Percentiles rank a stretch among this genome's conserved stretches.
These are phyloP conservation scores for Acleris cristana DNA, from an alignment of 2,888 invertebrate genomes.

Conservation along the genomic window DNA sequence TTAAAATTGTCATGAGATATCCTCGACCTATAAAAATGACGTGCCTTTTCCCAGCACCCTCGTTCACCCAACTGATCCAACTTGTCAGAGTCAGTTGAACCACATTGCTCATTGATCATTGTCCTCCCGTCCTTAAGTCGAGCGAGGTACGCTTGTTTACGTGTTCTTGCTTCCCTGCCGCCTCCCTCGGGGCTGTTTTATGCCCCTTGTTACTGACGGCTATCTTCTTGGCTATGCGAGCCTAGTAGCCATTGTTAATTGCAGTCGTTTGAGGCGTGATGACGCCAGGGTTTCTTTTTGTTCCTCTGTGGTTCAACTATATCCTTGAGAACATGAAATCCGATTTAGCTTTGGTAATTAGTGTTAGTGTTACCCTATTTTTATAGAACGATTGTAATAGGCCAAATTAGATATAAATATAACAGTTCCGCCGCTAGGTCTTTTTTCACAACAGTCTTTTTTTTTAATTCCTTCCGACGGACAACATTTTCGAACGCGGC, in stretches of 20 bases:
- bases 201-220: conserved; percentile 52
- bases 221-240: conserved; percentile 46
- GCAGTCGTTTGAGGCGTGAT: conserved; percentile 52
- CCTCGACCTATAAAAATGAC: neutral
- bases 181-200: conserved; percentile 49
- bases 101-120: conserved; percentile 28
- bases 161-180: conserved; percentile 31
- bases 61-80: conserved; percentile 15
- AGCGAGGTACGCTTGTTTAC: conserved; percentile 32
- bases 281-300: conserved; percentile 41
- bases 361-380: no score
- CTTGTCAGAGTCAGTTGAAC: conserved; percentile 31
- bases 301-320: no score
- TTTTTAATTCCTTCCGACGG: no score
- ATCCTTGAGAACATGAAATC: neutral
- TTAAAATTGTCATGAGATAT: neutral
- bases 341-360: conserved; percentile 9
- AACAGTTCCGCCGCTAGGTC: no score
- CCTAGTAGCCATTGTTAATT: conserved; percentile 48
- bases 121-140: conserved; percentile 25
- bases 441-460: no score
- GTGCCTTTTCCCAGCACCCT: conserved; percentile 5
- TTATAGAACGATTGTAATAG: no score
- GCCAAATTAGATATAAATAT: no score
- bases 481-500: no score